Percentiles rank a stretch among this genome's conserved stretches.
Evolutionary conservation across 2,113 vertebrate genomes (phyloP).

Genomic region (Neolamprologus toae): DNA sequence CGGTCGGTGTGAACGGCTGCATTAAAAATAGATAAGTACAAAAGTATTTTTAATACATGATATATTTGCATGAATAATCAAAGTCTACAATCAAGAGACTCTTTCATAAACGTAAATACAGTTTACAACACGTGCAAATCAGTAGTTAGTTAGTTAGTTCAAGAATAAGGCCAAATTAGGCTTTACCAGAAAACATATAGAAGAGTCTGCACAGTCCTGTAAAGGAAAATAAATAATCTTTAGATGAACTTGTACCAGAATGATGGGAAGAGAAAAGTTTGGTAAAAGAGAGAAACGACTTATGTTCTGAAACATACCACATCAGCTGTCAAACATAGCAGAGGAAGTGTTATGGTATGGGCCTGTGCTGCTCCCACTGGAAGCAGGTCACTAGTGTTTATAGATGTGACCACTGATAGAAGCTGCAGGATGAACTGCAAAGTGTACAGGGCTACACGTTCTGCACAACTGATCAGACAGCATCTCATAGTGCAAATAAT

Average conservation of each 20-base stretch:
- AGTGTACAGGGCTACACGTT: neutral
- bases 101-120: neutral
- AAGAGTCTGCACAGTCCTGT: neutral
- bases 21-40: neutral
- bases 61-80: neutral
- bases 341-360: neutral
- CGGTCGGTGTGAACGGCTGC: neutral
- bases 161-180: neutral
- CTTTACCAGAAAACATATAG: neutral
- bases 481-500: neutral
- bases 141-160: neutral
- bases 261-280: neutral
- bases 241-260: neutral
- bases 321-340: neutral
- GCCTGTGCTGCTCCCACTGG: neutral
- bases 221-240: neutral
- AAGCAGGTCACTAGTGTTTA: neutral
- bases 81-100: neutral
- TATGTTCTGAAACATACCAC: neutral
- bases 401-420: neutral
- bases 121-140: neutral
- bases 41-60: neutral
- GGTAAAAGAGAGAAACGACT: neutral
- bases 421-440: neutral
- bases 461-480: neutral